A percentile compares a stretch with the other conserved stretches of the same genome.
phyloP scores from a whole-genome alignment of 2,888 invertebrate genomes.

The Aleiodes testaceus region DNA sequence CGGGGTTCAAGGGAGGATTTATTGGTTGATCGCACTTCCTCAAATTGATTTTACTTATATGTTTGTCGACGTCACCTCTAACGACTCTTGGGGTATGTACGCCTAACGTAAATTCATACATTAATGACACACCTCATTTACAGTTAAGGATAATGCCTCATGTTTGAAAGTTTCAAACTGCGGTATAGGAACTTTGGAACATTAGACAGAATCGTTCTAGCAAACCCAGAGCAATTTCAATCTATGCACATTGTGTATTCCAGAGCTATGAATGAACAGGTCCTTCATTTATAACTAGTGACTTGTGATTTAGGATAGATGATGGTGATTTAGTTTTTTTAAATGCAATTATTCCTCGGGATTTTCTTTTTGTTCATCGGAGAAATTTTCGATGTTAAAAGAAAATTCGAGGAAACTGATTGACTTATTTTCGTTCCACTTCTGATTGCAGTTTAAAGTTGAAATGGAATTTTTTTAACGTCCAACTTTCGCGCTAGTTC shows the following conservation, averaged over 20 bases:
- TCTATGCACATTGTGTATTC: constrained; percentile 34
- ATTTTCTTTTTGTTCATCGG: too few relatives aligned
- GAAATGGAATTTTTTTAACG: constrained; percentile 1
- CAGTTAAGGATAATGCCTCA: constrained; percentile 49
- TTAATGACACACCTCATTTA: constrained; percentile 29
- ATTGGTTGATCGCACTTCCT: not conserved
- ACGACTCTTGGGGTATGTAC: not conserved
- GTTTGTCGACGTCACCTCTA: constrained; percentile 11
- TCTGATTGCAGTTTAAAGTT: constrained; percentile 24
- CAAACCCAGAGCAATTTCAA: constrained; percentile 41
- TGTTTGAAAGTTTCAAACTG: constrained; percentile 53
- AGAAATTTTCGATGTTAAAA: not conserved
- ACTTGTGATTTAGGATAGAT: not conserved
- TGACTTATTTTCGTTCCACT: constrained; percentile 38
- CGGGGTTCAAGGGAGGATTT: too few relatives aligned
- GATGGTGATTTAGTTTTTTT: not conserved
- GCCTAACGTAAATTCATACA: constrained; percentile 41
- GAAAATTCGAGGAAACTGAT: constrained; percentile 29
- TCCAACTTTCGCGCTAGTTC: too few relatives aligned
- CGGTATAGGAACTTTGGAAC: constrained; percentile 46
- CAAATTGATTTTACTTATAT: not conserved
- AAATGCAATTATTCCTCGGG: too few relatives aligned
- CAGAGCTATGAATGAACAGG: constrained; percentile 23
- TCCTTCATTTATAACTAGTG: not conserved
- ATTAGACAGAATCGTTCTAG: constrained; percentile 39